Base-by-base conservation (phyloP, 2,113 vertebrate species). In the Naja naja region DNA sequence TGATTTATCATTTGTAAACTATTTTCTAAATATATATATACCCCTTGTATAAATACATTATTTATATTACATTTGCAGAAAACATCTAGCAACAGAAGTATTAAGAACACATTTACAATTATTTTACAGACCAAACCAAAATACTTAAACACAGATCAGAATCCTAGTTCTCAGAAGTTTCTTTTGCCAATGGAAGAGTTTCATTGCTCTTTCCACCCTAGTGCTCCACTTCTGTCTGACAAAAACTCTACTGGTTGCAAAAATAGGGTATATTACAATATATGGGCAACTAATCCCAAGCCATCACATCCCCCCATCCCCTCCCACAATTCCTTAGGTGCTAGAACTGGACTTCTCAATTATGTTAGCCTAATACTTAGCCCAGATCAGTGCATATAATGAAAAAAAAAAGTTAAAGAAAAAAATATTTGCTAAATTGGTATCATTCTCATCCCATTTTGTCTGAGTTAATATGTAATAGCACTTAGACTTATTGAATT, bases 21-120 rank as follows among this genome's bases (percentile, higher is more conserved):
- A 55, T 94, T 90, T 85, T 89, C 8, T 85, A 92, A 34, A 43
- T 56, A 91, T 52, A 55, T 86, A 47, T 39, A 93, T 89, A 9
- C 47, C 3, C 5, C 52, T 60, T n/a, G 85, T 22, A 89, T 3
- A 49, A 85, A 64, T 0, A 56, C 43, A 86, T 60, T 10, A 34
- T 3, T 49, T 49, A 20, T 23, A 23, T 22, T 81, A 85, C 81
- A 34, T 7, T 93, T 55, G 52, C 10, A 49, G 56, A 88, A 96
- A 95, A 88, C 14, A 92, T 45, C 6, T 1, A 1, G 56, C 18
- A 93, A 6, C 45, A 27, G 16, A 88, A 90, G 12, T 39, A 20
- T 43, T 0, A 88, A 91, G 88, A 39, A 74, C 43, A 64, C 2
- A 95, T 49, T 34, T 0, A 91, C 16, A 88, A 27, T 39, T 6